Base-by-base conservation (phyloP, 2,113 vertebrate genomes). In the Misgurnus mizolepis region DNA sequence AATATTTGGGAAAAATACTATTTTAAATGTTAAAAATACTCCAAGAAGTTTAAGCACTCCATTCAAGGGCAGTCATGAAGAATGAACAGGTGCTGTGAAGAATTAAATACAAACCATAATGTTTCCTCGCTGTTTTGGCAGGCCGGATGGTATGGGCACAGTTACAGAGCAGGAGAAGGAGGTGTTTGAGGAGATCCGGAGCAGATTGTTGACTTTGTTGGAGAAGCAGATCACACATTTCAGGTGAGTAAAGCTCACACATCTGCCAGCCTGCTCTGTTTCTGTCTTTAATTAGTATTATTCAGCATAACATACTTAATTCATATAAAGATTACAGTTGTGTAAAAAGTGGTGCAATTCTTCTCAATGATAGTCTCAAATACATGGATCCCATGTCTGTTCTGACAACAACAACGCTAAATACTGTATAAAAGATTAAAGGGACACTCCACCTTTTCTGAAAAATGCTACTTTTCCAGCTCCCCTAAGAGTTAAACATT, bases 201-300 rank as follows among this genome's bases (percentile, higher is more conserved):
- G 92, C 61, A 94, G 94, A 62, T 94, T 99, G 72, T 87, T 95
- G 43, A 85, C 88, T 43, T 94, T 99, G 67, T 90, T 99, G 79
- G 96, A 98, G 89, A 96, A 96, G 83, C 97, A 99, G 86, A 96
- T 99, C 90, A 95, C 95, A 68, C 96, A 99, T 88, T 99, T 99
- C 83, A 96, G 98, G 98, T 99, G 82, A 73, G 11, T 4, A 80
- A 53, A 45, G 18, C 34, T 64, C 12, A 2, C 6, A 50, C n/a
- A 78, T 50, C 8, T 11, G 7, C 3, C 34, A 61, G 34, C 43
- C 34, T 45, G 3, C 12, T 56, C 14, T 0, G 7, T 60, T 18
- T 58, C 40, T n/a, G 15, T 60, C 27, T 34, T 34, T 34, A 34
- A 34, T 34, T 34, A 34, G 1, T 34, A 34, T 34, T 34, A 34